These are phyloP conservation scores for Platycercus adscitus DNA, from an alignment of 2,113 vertebrate genomes.

Conservation along the genomic window DNA sequence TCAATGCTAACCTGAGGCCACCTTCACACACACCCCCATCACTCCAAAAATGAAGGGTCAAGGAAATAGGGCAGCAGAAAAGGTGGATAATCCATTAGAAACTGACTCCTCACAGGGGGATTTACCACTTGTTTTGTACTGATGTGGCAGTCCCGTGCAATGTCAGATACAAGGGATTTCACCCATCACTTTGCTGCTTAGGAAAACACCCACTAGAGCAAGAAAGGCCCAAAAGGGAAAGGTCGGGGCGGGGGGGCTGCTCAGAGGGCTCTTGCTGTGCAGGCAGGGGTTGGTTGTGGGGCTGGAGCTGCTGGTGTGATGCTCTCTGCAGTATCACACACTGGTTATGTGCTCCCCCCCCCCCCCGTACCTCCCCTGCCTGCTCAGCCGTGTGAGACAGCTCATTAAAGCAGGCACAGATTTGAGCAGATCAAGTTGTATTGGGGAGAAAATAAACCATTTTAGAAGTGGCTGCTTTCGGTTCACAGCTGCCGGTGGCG, in stretches of 20 bases:
- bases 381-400: background rate
- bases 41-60: background rate
- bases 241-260: background rate
- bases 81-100: rapidly evolving
- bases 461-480: background rate
- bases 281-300: background rate
- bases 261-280: background rate
- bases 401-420: background rate
- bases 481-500: background rate
- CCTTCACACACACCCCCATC: too few relatives aligned
- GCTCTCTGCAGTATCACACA: background rate
- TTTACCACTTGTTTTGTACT: background rate
- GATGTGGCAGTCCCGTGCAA: rapidly evolving
- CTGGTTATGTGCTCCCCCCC: background rate
- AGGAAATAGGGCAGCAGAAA: background rate
- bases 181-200: background rate
- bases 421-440: background rate
- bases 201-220: background rate
- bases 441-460: background rate
- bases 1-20: background rate
- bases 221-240: background rate
- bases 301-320: background rate
- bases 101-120: background rate
- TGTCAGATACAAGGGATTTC: background rate
- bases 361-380: background rate